These are phyloP conservation scores for Mesochorus sp. DNA, from an alignment of 2,888 invertebrate genomes.

Conservation along the genomic window DNA sequence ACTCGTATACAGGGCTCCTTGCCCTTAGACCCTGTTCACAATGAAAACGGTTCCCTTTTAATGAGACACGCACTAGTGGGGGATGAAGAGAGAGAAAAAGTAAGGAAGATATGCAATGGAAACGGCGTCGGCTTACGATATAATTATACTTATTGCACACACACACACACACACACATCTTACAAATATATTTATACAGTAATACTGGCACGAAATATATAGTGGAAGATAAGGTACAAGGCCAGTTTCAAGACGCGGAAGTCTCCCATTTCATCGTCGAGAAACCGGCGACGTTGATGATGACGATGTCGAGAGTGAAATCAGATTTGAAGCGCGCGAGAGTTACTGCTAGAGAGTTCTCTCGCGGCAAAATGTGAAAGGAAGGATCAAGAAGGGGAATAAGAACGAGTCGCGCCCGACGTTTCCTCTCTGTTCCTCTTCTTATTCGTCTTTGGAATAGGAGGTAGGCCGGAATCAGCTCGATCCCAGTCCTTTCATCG, in stretches of 20 bases:
- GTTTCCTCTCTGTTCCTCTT: neutral
- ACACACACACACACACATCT: neutral
- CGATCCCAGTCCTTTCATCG: slow-evolving; percentile 64
- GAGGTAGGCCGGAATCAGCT: slow-evolving; percentile 33
- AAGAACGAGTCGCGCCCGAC: slow-evolving; percentile 30
- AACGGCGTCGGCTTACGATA: slow-evolving; percentile 8
- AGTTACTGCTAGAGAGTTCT: neutral
- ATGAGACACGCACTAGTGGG: slow-evolving; percentile 72
- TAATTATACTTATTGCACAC: neutral
- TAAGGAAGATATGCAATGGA: no score
- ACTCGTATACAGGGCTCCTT: slow-evolving; percentile 31
- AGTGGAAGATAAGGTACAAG: neutral
- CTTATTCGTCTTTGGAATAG: slow-evolving; percentile 23
- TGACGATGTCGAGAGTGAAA: slow-evolving; percentile 24
- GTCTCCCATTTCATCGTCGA: slow-evolving; percentile 21
- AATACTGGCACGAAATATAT: neutral
- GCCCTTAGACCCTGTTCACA: slow-evolving; percentile 65
- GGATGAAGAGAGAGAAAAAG: slow-evolving; percentile 41
- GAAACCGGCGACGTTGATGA: slow-evolving; percentile 38
- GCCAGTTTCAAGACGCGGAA: neutral
- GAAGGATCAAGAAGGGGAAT: slow-evolving; percentile 40
- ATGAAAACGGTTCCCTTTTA: slow-evolving; percentile 74
- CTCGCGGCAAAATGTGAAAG: slow-evolving; percentile 9
- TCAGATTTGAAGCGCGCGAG: slow-evolving; percentile 12
- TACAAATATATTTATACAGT: neutral